These are phyloP conservation scores for Prolemur simus DNA, from an alignment of 2,113 vertebrate genomes.

Conservation along the genomic window DNA sequence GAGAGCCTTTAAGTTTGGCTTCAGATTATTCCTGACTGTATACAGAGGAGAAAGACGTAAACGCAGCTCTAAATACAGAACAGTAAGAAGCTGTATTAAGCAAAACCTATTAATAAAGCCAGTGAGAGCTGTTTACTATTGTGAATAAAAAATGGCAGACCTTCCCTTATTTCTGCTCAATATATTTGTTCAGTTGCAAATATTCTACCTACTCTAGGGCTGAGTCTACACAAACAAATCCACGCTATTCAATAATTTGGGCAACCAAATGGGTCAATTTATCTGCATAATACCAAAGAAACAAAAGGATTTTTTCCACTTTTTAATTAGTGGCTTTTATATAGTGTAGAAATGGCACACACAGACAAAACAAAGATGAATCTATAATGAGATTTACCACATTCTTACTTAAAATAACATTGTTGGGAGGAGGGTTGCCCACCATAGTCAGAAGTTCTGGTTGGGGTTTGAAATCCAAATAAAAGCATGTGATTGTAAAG, in stretches of 20 bases:
- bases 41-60: slow-evolving; percentile 72
- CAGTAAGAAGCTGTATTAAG: neutral
- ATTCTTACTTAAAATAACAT: neutral
- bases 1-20: slow-evolving; percentile 68
- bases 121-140: neutral
- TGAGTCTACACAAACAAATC: neutral
- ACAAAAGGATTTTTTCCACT: neutral
- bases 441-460: neutral
- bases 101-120: neutral
- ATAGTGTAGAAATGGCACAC: neutral
- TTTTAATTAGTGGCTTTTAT: neutral
- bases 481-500: slow-evolving; percentile 36
- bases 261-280: neutral
- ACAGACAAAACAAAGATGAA: neutral
- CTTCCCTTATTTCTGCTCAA: neutral
- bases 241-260: neutral
- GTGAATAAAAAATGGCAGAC: neutral
- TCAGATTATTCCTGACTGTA: slow-evolving; percentile 66
- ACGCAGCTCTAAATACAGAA: slow-evolving; percentile 67
- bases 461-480: neutral
- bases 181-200: neutral
- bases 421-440: neutral
- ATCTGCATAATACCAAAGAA: neutral
- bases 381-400: neutral
- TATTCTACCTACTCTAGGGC: neutral